phyloP scores from a whole-genome alignment of 2,888 invertebrate genomes.

The Dicranocentrus wangi region DNA sequence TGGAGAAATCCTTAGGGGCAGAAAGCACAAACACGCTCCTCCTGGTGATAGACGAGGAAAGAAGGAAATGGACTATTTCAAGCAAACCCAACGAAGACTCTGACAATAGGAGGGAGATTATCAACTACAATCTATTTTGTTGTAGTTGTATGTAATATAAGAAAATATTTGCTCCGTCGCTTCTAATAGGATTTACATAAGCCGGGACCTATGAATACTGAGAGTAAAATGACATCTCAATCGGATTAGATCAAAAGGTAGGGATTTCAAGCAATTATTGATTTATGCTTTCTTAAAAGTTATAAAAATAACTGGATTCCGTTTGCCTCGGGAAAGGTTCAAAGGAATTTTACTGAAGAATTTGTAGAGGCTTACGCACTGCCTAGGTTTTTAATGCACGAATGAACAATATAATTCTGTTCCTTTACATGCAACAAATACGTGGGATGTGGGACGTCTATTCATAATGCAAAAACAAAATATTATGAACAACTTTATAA shows the following conservation, averaged over 20 bases:
- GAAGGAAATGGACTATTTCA: neutral
- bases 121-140: too few species aligned
- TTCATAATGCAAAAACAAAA: too few species aligned
- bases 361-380: neutral
- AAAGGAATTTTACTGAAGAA: neutral
- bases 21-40: too few species aligned
- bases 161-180: too few species aligned
- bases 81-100: neutral
- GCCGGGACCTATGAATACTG: conserved; percentile 17
- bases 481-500: too few species aligned
- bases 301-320: neutral
- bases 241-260: conserved; percentile 25
- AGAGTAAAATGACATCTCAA: conserved; percentile 25
- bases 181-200: neutral
- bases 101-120: neutral
- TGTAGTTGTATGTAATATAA: too few species aligned
- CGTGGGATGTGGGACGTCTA: too few species aligned
- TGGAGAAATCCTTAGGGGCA: too few species aligned
- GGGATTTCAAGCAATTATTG: neutral
- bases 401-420: too few species aligned
- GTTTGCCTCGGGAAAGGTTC: neutral
- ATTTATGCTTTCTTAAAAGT: neutral
- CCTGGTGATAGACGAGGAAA: too few species aligned
- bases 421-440: too few species aligned
- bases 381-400: too few species aligned